Percentiles rank a stretch among this genome's conserved stretches.
These are phyloP conservation scores for Microcebus ravelobensis DNA, from an alignment of 2,113 vertebrate genomes.

Conservation along the genomic window DNA sequence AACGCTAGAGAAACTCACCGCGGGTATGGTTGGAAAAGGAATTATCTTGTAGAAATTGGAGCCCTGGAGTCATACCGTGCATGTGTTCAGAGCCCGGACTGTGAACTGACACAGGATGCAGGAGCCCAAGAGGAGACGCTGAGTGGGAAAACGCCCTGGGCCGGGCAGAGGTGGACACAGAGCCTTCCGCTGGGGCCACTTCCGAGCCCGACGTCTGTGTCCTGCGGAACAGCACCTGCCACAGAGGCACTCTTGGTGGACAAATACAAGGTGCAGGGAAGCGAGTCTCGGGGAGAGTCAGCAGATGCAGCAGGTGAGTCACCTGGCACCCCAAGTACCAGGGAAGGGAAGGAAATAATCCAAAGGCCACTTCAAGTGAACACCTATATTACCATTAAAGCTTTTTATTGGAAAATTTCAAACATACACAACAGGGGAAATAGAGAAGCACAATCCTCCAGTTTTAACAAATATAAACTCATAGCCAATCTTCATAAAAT, in stretches of 20 bases:
- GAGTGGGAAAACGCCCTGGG: not conserved
- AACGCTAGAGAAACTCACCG: not conserved
- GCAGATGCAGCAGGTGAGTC: not conserved
- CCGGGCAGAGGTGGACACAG: not conserved
- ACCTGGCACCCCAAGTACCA: not conserved
- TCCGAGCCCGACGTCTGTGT: too few species aligned
- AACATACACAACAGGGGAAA: not conserved
- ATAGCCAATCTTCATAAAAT: not conserved
- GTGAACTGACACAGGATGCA: not conserved
- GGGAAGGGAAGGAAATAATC: not conserved
- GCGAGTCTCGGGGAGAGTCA: not conserved
- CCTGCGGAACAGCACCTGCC: not conserved
- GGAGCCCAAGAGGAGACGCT: not conserved
- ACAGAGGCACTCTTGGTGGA: not conserved
- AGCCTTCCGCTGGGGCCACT: accelerated
- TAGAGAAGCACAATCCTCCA: not conserved
- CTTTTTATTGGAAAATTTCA: not conserved
- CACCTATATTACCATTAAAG: not conserved
- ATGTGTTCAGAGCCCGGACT: not conserved
- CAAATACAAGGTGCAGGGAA: not conserved
- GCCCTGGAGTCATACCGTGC: not conserved
- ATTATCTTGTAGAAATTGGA: not conserved
- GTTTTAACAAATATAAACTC: not conserved
- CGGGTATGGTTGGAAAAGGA: not conserved
- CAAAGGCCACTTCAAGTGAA: not conserved